These are phyloP conservation scores for Zophobas morio DNA, from an alignment of 1,140 invertebrate genomes.

Conservation along the genomic window DNA sequence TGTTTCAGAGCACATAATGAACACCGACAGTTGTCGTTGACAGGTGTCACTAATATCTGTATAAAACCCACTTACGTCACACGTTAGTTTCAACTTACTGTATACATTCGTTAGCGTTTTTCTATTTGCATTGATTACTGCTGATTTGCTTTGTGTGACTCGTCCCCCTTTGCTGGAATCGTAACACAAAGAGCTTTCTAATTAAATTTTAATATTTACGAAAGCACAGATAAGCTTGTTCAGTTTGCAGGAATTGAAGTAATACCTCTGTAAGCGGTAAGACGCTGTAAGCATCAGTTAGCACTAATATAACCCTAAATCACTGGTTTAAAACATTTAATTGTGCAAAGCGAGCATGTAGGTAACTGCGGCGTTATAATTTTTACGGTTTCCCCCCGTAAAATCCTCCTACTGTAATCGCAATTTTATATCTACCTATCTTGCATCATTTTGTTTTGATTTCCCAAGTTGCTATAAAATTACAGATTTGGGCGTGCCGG, in stretches of 20 bases:
- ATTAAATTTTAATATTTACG: neutral
- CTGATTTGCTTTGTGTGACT: too few species aligned
- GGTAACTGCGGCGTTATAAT: neutral
- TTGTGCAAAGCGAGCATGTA: neutral
- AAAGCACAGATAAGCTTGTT: neutral
- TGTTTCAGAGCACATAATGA: too few species aligned
- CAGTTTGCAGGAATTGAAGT: neutral
- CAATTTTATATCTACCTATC: neutral
- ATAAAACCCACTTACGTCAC: too few species aligned
- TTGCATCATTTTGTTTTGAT: neutral
- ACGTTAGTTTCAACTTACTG: too few species aligned
- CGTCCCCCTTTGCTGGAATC: neutral
- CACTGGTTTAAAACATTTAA: neutral
- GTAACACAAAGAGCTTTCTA: neutral
- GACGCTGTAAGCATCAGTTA: neutral
- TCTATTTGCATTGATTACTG: too few species aligned
- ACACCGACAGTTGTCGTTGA: too few species aligned
- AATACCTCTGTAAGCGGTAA: neutral
- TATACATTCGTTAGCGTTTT: too few species aligned
- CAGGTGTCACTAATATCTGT: too few species aligned
- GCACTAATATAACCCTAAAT: neutral
- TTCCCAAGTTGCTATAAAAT: slow-evolving; percentile 2
- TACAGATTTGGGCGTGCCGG: neutral
- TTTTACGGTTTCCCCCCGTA: neutral
- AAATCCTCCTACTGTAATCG: neutral